Evolutionary conservation across 2,113 vertebrate genomes (phyloP).

Genomic region (Cephalopholis sonnerati): DNA sequence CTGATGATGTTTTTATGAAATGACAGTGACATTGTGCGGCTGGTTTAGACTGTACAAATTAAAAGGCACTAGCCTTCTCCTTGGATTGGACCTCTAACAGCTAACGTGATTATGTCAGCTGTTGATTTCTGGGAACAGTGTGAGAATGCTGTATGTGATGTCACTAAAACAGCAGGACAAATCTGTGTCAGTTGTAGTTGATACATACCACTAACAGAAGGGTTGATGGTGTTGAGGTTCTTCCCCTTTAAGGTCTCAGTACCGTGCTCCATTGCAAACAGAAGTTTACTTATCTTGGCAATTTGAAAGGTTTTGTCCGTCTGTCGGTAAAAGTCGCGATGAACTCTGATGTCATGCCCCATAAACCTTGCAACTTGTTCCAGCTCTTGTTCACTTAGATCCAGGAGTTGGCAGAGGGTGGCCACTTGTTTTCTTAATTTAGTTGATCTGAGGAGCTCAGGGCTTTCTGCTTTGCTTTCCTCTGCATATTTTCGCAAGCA

Average conservation of each 20-base stretch:
- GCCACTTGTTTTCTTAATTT: conserved; percentile 30
- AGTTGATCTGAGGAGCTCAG: conserved; percentile 23
- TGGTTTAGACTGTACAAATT: too few relatives aligned
- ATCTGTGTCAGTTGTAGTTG: too few relatives aligned
- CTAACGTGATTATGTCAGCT: too few relatives aligned
- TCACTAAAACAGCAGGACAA: too few relatives aligned
- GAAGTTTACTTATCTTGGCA: background rate
- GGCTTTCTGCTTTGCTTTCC: background rate
- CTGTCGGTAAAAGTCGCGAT: background rate
- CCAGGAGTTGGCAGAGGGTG: conserved; percentile 28
- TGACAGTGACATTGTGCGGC: too few relatives aligned
- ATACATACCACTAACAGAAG: background rate
- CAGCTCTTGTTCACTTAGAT: conserved; percentile 12
- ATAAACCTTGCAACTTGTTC: conserved; percentile 42
- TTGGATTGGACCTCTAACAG: too few relatives aligned
- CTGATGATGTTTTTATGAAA: too few relatives aligned
- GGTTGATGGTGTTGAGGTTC: background rate
- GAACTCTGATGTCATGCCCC: conserved; percentile 37
- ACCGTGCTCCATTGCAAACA: conserved; percentile 43
- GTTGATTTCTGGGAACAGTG: too few relatives aligned
- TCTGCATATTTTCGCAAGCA: conserved; percentile 13
- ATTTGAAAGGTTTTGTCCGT: conserved; percentile 8
- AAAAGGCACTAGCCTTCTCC: too few relatives aligned
- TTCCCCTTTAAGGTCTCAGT: background rate
- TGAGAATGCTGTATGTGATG: too few relatives aligned